Conservation (phyloP, 1,140 invertebrate genomes). For the Trichonephila inaurata region DNA sequence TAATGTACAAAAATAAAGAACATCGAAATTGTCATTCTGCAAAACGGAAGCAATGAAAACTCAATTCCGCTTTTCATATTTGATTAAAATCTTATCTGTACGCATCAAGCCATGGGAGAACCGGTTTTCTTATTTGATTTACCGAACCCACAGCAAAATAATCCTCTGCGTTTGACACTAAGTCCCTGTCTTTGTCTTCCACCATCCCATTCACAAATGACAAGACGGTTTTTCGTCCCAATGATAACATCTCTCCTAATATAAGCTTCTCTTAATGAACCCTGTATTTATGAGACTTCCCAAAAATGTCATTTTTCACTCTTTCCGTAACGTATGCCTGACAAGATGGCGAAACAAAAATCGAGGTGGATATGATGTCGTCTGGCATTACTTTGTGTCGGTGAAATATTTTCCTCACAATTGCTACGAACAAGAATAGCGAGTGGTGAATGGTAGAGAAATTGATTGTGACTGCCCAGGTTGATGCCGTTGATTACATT, state of each 20-base stretch:
- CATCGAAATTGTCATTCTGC: not conserved
- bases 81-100: conserved; percentile 29
- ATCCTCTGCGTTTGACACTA: conserved; percentile 60
- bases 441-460: not conserved
- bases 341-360: conserved; percentile 39
- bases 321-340: conserved; percentile 33
- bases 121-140: conserved; percentile 61
- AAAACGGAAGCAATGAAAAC: conserved; percentile 56
- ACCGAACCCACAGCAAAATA: conserved; percentile 41
- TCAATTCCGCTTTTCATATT: conserved; percentile 46
- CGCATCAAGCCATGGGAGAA: not conserved
- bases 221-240: conserved; percentile 41
- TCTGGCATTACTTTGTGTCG: not conserved
- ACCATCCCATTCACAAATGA: conserved; percentile 18
- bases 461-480: conserved; percentile 7
- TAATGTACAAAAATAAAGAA: not conserved
- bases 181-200: conserved; percentile 67
- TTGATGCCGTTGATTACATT: not conserved
- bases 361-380: not conserved
- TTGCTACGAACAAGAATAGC: not conserved
- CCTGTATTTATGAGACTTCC: conserved; percentile 52
- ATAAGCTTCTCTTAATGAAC: conserved; percentile 61
- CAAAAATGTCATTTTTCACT: conserved; percentile 70
- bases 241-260: conserved; percentile 38
- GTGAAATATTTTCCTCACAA: not conserved